These are phyloP conservation scores for Dugesia japonica DNA, from an alignment of 2,888 invertebrate species.

Conservation along the genomic window DNA sequence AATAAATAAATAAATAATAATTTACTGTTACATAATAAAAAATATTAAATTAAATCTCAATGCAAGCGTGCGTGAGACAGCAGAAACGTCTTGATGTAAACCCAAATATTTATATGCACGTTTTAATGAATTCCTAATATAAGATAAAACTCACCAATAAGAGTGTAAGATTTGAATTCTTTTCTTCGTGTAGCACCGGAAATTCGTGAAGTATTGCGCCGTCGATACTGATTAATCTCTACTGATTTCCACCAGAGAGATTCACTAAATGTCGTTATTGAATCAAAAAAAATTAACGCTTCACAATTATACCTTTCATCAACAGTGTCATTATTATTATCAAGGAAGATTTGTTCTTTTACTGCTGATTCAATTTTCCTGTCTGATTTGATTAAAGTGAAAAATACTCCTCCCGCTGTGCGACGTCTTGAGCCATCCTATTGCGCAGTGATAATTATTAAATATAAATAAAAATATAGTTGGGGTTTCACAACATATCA, in stretches of 20 bases:
- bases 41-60: too few species aligned
- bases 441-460: neutral
- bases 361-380: neutral
- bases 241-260: neutral
- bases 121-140: too few species aligned
- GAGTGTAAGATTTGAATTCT: slow-evolving; percentile 1
- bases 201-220: neutral
- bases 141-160: neutral
- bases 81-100: too few species aligned
- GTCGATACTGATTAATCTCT: neutral
- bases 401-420: neutral
- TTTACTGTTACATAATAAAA: too few species aligned
- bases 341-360: slow-evolving; percentile 7
- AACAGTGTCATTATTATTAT: neutral
- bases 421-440: neutral
- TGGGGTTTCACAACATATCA: too few species aligned
- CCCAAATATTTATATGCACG: too few species aligned
- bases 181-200: neutral
- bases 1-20: too few species aligned
- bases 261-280: neutral
- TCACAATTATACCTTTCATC: neutral
- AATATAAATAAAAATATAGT: too few species aligned
- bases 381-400: slow-evolving; percentile 8
- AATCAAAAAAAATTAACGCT: too few species aligned
- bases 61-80: too few species aligned